These are phyloP conservation scores for Siniperca scherzeri DNA, from an alignment of 2,797 vertebrate species.

Conservation along the genomic window DNA sequence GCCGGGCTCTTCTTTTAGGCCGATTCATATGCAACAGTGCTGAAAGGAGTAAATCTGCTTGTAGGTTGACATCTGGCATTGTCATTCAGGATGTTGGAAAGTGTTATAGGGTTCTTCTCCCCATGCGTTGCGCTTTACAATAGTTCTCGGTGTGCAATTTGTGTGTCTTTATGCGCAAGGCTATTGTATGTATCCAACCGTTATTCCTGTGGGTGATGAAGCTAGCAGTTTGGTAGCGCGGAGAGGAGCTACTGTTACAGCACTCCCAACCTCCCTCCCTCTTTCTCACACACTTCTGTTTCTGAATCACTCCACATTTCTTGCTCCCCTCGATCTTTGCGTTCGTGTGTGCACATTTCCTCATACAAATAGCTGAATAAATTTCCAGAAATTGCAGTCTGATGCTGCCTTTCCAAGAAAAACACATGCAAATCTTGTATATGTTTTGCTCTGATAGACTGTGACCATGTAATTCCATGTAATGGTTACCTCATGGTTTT, in stretches of 20 bases:
- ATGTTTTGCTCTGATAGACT: slow-evolving; percentile 6
- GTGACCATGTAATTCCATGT: slow-evolving; percentile 32
- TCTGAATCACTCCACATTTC: neutral
- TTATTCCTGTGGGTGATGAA: slow-evolving; percentile 74
- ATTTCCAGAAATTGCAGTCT: neutral
- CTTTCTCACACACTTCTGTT: slow-evolving; percentile 11
- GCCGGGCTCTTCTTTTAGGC: slow-evolving; percentile 42
- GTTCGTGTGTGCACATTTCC: neutral
- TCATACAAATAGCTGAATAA: neutral
- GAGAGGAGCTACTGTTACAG: slow-evolving; percentile 59
- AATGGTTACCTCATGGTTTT: slow-evolving; percentile 56
- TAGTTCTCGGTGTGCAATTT: slow-evolving; percentile 66
- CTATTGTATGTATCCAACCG: slow-evolving; percentile 69
- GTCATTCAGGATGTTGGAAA: slow-evolving; percentile 81
- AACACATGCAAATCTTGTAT: neutral
- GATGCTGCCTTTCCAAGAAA: neutral
- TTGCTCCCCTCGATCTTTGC: neutral
- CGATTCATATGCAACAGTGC: slow-evolving; percentile 55
- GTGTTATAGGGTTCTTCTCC: slow-evolving; percentile 73
- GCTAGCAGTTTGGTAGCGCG: slow-evolving; percentile 38
- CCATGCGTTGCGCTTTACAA: slow-evolving; percentile 77
- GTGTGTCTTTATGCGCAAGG: slow-evolving; percentile 72
- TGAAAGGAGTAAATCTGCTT: slow-evolving; percentile 64
- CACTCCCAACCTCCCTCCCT: slow-evolving; percentile 9
- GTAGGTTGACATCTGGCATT: slow-evolving; percentile 76